A percentile compares a stretch with the other conserved stretches of the same genome.
Evolutionary conservation across 2,797 vertebrate genomes (phyloP).

Genomic region (Mionectes olivaceus): DNA sequence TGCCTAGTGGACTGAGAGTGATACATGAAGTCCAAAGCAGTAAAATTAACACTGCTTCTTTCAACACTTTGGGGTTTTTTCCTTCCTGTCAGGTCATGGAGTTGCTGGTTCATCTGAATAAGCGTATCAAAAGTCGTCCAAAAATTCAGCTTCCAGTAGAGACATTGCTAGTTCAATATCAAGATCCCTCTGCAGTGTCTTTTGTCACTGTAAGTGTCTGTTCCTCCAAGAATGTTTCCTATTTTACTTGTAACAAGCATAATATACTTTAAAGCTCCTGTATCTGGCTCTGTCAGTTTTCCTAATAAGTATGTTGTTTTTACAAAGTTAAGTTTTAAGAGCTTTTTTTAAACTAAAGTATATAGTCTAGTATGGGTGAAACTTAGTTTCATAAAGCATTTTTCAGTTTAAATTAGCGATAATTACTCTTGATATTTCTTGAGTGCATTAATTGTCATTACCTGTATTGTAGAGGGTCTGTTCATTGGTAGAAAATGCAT

Average conservation of each 20-base stretch:
- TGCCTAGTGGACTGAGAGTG: neutral
- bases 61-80: neutral
- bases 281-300: neutral
- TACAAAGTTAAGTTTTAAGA: neutral
- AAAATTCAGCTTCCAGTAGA: slow-evolving; percentile 98
- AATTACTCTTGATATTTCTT: neutral
- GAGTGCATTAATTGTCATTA: neutral
- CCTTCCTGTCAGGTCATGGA: slow-evolving; percentile 92
- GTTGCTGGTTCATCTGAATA: slow-evolving; percentile 95
- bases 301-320: neutral
- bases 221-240: neutral
- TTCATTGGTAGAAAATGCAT: neutral
- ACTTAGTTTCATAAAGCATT: neutral
- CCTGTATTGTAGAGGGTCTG: neutral
- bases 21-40: neutral
- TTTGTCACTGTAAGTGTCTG: slow-evolving; percentile 91
- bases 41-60: neutral
- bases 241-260: neutral
- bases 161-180: slow-evolving; percentile 95
- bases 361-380: neutral
- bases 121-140: slow-evolving; percentile 96
- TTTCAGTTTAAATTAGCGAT: neutral
- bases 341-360: neutral
- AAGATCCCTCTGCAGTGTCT: slow-evolving; percentile 96
- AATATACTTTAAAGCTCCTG: neutral